Percentiles rank a stretch among this genome's conserved stretches.
These are phyloP conservation scores for Pelusios castaneus DNA, from an alignment of 2,113 vertebrate species.

Conservation along the genomic window DNA sequence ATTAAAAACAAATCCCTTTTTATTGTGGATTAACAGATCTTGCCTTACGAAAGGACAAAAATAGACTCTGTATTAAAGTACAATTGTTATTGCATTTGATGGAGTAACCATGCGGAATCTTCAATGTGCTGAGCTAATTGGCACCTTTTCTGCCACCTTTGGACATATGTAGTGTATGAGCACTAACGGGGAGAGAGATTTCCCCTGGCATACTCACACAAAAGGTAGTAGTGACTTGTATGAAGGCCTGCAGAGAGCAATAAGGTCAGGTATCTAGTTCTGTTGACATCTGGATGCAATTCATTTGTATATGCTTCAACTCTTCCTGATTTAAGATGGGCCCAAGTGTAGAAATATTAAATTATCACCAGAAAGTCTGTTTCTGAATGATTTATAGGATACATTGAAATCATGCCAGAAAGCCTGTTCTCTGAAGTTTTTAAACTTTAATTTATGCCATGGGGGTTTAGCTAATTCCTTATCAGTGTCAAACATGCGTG, in stretches of 20 bases:
- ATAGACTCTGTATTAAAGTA: neutral
- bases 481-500: neutral
- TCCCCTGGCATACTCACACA: neutral
- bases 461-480: neutral
- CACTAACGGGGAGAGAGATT: neutral
- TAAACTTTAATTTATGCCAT: neutral
- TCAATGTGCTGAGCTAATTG: accelerated
- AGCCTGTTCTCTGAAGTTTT: neutral
- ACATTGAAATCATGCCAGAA: neutral
- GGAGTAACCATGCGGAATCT: accelerated
- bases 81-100: neutral
- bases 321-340: neutral
- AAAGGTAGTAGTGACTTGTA: neutral
- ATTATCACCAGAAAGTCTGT: neutral
- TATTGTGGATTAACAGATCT: neutral
- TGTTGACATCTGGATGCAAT: neutral
- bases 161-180: neutral
- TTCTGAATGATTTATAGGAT: neutral
- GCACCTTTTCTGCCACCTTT: neutral
- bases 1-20: neutral
- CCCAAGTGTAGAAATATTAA: too few relatives aligned
- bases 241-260: neutral
- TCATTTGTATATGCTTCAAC: neutral
- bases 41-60: slow-evolving; percentile 13
- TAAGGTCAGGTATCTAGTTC: neutral